Conservation (phyloP, 2,797 vertebrate species). For the Pogonophryne albipinna region DNA sequence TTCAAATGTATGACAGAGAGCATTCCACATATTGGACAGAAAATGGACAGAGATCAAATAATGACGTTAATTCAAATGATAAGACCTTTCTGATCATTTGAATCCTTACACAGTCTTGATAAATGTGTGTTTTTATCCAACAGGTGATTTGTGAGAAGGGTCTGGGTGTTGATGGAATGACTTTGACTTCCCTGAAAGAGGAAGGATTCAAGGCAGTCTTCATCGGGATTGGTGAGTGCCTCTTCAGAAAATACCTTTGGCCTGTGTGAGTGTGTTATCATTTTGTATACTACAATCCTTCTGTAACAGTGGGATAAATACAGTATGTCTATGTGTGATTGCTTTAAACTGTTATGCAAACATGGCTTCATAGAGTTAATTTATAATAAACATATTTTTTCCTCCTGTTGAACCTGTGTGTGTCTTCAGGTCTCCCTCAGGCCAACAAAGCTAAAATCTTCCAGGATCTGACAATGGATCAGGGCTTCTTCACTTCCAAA, state of each 20-base stretch:
- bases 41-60: background rate
- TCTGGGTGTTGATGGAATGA: slow-evolving; percentile 88
- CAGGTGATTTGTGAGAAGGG: slow-evolving; percentile 90
- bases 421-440: slow-evolving; percentile 90
- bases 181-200: slow-evolving; percentile 87
- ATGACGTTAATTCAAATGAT: too few relatives aligned
- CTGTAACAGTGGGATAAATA: background rate
- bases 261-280: background rate
- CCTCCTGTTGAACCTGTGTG: background rate
- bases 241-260: background rate
- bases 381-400: background rate
- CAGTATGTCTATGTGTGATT: background rate
- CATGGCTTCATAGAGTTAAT: background rate
- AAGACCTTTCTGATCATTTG: background rate
- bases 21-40: background rate
- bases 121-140: background rate
- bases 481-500: slow-evolving; percentile 97
- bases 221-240: slow-evolving; percentile 92
- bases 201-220: slow-evolving; percentile 90
- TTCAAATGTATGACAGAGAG: background rate
- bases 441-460: slow-evolving; percentile 91
- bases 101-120: background rate
- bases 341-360: background rate
- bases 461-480: slow-evolving; percentile 85
- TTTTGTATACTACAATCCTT: background rate